Evolutionary conservation across 2,888 invertebrate species (phyloP), one percentile per base, ranked within the genome.

Genomic region (Coleophora flavipennella): DNA sequence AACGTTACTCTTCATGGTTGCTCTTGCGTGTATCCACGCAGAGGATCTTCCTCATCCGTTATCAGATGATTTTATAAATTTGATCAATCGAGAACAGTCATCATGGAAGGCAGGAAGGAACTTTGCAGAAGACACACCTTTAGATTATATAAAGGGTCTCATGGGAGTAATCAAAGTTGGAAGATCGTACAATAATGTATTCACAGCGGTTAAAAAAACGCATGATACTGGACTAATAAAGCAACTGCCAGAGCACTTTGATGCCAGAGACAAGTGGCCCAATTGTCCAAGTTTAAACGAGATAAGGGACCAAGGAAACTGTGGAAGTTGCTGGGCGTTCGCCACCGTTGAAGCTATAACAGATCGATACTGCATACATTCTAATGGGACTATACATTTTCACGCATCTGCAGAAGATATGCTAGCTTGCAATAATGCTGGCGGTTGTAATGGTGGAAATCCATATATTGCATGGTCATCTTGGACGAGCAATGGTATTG

Each of bases 261-360:
- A 97, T 78, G 77, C 96, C 0, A 86, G 96, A 28, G 79, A 86
- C 38, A 83, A 92, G 43, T 97, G 96, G 96, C 89, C 94, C 0
- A 65, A 93, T 57, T 97, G 97, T 62, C 93, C 94, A 0, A 94
- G 95, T 9, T 89, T 97, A 53, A 85, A 86, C 36, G 93, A 94
- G 78, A 89, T 95, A 42, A 86, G 95, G 50, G 94, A 95, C 74
- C 95, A 95, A 51, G 94, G 94, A 10, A 91, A 92, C n/a, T 97
- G 96, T 67, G 96, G 97, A 25, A 95, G 95, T 31, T 97, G 97
- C 76, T 96, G 96, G 96, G 96, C 95, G 2, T 95, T 95, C 69
- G 95, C 94, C 27, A 94, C 95, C 8, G 95, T 93, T 0, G 95
- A 94, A 72, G 93, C 95, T 2, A 96, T 96, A 92, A 92, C 94